Base-by-base conservation (phyloP, 2,888 invertebrate species). In the Charanyca ferruginea region DNA sequence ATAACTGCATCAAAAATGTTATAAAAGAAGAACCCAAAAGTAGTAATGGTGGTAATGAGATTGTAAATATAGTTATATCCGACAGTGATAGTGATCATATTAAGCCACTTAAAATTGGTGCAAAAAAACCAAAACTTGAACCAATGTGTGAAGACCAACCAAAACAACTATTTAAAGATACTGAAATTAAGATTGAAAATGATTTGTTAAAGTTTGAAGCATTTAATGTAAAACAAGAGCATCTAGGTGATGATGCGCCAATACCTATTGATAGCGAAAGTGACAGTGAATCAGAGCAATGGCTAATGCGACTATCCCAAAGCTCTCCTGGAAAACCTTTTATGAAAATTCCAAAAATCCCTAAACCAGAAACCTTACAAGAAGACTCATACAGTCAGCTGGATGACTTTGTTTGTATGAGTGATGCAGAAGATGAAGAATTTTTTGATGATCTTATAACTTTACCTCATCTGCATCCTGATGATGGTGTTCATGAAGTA, bases 251-350 rank as follows among this genome's bases (percentile, higher is more conserved):
- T 88, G 91, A 93, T 84, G 91, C 93, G 45, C 74, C 79, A 47
- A 91, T 93, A 77, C 80, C 85, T 77, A 85, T 94, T 58, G 92
- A 92, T 54, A 92, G 91, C 85, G 94, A 95, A 41, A 96, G 95
- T 84, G 96, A 96, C 55, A 96, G 96, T 85, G 96, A 96, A 79
- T 93, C 95, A 58, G 94, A 95, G 59, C 89, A 96, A 61, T 96
- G 96, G 91, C 91, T 93, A 20, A 83, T 92, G 51, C 94, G 96
- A 51, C 94, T 96, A 45, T 94, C 96, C 2, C 96, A 96, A 84
- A 93, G 88, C 74, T 92, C 95, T 70, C 92, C 94, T 22, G 90
- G 90, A 3, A 94, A 94, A 79, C 90, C 92, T 38, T 91, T 93
- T 61, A 83, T 81, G 45, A 89, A 89, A 80, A 66, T 85, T 28